Conservation (phyloP, 2,797 vertebrate species). For the Rhinophrynus dorsalis region DNA sequence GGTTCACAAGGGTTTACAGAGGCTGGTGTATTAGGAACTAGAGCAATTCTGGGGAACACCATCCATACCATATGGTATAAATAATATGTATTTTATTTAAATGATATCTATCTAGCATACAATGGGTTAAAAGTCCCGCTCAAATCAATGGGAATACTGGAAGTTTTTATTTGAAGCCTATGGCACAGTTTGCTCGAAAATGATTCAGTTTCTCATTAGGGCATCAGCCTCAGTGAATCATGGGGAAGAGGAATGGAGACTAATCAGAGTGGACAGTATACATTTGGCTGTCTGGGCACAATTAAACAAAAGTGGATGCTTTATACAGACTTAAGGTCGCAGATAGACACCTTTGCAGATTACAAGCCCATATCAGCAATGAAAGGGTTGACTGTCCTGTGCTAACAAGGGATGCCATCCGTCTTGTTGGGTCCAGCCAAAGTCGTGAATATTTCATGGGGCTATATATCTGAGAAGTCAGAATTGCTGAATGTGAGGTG, state of each 20-base stretch:
- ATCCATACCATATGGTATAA: no score
- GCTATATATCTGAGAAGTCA: constrained; percentile 25
- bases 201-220: no score
- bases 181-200: no score
- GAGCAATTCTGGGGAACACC: no score
- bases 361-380: background rate
- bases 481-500: constrained; percentile 34
- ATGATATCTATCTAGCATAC: no score
- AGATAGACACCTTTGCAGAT: background rate
- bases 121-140: no score
- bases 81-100: no score
- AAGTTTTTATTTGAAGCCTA: no score
- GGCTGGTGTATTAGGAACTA: no score
- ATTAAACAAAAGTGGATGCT: background rate
- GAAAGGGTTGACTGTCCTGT: background rate
- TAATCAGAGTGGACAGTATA: background rate
- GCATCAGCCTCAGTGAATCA: background rate
- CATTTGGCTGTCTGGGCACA: background rate
- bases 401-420: constrained; percentile 34
- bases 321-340: background rate
- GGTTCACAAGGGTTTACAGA: no score
- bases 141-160: no score
- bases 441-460: constrained; percentile 44
- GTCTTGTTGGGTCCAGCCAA: constrained; percentile 28
- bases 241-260: background rate